A percentile compares a stretch with the other conserved stretches of the same genome.
phyloP scores from a whole-genome alignment of 2,797 vertebrate species.

The Galago senegalensis region DNA sequence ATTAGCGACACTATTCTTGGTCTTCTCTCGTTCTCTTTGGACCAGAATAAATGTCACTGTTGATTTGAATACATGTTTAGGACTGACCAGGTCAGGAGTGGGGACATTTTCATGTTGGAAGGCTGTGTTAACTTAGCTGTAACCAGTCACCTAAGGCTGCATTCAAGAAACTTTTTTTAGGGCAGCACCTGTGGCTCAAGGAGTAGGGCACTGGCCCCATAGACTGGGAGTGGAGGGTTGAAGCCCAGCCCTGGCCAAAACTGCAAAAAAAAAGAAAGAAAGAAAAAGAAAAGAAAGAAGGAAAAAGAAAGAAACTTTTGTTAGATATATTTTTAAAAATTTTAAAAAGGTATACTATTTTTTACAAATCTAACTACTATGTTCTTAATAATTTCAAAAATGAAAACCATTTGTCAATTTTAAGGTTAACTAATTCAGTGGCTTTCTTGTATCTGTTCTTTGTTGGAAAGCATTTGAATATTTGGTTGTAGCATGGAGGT shows the following conservation, averaged over 20 bases:
- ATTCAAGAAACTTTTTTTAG: background rate
- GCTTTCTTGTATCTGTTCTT: background rate
- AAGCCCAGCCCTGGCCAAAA: too few relatives aligned
- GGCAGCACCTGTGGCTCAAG: too few relatives aligned
- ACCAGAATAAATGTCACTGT: conserved; percentile 3
- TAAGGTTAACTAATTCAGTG: background rate
- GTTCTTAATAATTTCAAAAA: background rate
- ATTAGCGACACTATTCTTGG: background rate
- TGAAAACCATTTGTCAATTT: background rate
- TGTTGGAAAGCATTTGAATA: background rate
- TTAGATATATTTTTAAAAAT: background rate
- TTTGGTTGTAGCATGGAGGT: background rate
- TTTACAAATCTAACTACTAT: background rate
- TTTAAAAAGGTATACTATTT: background rate
- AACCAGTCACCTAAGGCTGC: background rate
- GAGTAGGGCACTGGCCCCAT: too few relatives aligned
- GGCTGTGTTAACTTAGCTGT: background rate
- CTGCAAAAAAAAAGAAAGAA: too few relatives aligned
- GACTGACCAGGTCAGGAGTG: background rate
- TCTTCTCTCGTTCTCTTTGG: background rate
- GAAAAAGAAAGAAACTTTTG: background rate
- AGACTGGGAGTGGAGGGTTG: too few relatives aligned
- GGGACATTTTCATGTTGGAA: background rate
- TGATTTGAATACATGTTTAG: background rate
- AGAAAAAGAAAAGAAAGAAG: background rate